A percentile compares a stretch with the other conserved stretches of the same genome.
Conservation (phyloP, 2,888 invertebrate genomes). For the Troides helena region DNA sequence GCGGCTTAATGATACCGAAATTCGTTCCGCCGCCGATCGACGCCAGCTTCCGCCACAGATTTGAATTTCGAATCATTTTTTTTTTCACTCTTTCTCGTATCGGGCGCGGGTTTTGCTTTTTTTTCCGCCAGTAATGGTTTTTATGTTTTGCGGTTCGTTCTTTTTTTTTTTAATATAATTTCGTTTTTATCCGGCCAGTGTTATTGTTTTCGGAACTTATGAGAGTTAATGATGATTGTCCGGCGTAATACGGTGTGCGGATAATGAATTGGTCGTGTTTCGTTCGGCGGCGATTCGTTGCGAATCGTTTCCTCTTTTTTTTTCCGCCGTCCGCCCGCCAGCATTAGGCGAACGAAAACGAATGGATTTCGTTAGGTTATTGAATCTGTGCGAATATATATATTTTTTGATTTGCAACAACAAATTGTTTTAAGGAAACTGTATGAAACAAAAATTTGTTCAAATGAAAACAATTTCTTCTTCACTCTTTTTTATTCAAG, state of each 20-base stretch:
- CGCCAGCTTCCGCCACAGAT: slow-evolving; percentile 69
- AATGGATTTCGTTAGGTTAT: slow-evolving; percentile 11
- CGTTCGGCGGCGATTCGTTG: slow-evolving; percentile 31
- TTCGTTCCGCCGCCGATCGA: slow-evolving; percentile 64
- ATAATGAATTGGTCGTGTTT: slow-evolving; percentile 53
- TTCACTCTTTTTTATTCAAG: too few relatives aligned
- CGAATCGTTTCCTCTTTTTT: slow-evolving; percentile 16
- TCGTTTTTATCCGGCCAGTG: slow-evolving; percentile 38
- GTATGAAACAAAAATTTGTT: too few relatives aligned
- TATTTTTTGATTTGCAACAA: too few relatives aligned
- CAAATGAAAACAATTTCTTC: too few relatives aligned
- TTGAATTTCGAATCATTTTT: slow-evolving; percentile 61
- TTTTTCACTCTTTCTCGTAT: slow-evolving; percentile 49
- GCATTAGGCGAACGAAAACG: slow-evolving; percentile 14
- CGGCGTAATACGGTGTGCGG: slow-evolving; percentile 48
- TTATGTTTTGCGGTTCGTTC: slow-evolving; percentile 36
- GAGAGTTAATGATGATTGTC: slow-evolving; percentile 59
- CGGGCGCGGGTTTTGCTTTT: slow-evolving; percentile 37
- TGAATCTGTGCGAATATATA: neutral
- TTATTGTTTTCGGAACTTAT: slow-evolving; percentile 61
- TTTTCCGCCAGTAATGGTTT: slow-evolving; percentile 46
- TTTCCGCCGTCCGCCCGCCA: neutral
- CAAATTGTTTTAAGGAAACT: too few relatives aligned
- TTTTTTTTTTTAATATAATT: slow-evolving; percentile 28
- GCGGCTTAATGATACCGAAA: slow-evolving; percentile 66